phyloP scores from a whole-genome alignment of 2,888 invertebrate species.

The Aspidiotus rigidus region DNA sequence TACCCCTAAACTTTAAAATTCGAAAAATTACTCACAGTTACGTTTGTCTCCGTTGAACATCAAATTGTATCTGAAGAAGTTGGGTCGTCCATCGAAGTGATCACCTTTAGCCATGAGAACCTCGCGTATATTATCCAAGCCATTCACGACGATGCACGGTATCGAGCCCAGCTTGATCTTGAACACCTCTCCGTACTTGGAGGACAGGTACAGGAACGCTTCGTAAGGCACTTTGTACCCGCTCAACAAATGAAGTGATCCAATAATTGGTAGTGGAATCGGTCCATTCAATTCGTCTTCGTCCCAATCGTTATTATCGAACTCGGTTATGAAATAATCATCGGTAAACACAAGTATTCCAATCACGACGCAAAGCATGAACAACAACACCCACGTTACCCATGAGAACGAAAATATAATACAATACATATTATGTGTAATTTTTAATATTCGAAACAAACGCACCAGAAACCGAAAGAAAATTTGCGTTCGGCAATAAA shows the following conservation, averaged over 20 bases:
- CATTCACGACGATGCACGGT: slow-evolving; percentile 51
- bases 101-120: slow-evolving; percentile 51
- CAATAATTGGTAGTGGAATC: slow-evolving; percentile 51
- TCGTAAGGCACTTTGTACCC: slow-evolving; percentile 54
- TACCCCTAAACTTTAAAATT: no score
- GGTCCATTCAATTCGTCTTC: slow-evolving; percentile 41
- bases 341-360: slow-evolving; percentile 11
- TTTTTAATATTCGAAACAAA: not conserved
- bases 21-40: slow-evolving; percentile 52
- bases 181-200: slow-evolving; percentile 49
- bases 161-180: slow-evolving; percentile 50
- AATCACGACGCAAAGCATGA: slow-evolving; percentile 19
- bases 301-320: not conserved
- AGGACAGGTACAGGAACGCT: slow-evolving; percentile 49
- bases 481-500: slow-evolving; percentile 3
- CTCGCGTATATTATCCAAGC: slow-evolving; percentile 51
- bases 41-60: slow-evolving; percentile 57
- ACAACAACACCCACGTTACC: slow-evolving; percentile 20
- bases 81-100: slow-evolving; percentile 56
- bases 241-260: slow-evolving; percentile 50
- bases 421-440: slow-evolving; percentile 18
- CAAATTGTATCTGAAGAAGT: slow-evolving; percentile 53
- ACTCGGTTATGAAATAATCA: not conserved
- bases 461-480: not conserved
- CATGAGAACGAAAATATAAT: slow-evolving; percentile 15